A percentile compares a stretch with the other conserved stretches of the same genome.
Conservation (phyloP, 1,140 invertebrate genomes). For the Acromyrmex echinatior region DNA sequence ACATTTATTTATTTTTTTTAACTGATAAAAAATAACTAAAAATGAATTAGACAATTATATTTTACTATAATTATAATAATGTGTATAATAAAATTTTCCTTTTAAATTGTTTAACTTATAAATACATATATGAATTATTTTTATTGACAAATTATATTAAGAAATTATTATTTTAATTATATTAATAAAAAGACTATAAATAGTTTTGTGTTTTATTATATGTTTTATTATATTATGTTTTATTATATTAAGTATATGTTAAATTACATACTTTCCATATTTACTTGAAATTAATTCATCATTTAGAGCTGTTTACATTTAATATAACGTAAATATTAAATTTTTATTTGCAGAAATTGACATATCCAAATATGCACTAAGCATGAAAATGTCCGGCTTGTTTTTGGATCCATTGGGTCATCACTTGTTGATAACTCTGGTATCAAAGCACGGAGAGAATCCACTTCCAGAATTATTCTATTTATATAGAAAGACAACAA, state of each 20-base stretch:
- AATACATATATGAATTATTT: not conserved
- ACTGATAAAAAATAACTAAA: no score
- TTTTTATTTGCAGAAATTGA: constrained; percentile 87
- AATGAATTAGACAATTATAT: no score
- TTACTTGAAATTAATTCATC: not conserved
- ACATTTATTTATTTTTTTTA: no score
- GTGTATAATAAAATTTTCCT: not conserved
- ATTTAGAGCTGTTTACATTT: not conserved
- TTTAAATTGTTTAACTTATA: not conserved
- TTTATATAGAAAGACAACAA: constrained; percentile 89
- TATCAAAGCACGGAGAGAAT: constrained; percentile 88
- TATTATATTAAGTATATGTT: not conserved
- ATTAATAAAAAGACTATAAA: not conserved
- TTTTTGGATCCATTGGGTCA: constrained; percentile 95
- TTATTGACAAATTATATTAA: not conserved
- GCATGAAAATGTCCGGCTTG: constrained; percentile 90
- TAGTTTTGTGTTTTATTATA: not conserved
- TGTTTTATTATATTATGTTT: not conserved
- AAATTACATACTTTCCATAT: not conserved
- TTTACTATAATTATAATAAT: not conserved
- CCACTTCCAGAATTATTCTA: constrained; percentile 93
- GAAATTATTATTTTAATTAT: no score
- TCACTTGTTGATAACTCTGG: constrained; percentile 93
- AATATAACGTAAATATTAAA: not conserved
- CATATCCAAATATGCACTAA: constrained; percentile 88